A percentile compares a stretch with the other conserved stretches of the same genome.
These are phyloP conservation scores for Tragopan temminckii DNA, from an alignment of 2,797 vertebrate species.

Conservation along the genomic window DNA sequence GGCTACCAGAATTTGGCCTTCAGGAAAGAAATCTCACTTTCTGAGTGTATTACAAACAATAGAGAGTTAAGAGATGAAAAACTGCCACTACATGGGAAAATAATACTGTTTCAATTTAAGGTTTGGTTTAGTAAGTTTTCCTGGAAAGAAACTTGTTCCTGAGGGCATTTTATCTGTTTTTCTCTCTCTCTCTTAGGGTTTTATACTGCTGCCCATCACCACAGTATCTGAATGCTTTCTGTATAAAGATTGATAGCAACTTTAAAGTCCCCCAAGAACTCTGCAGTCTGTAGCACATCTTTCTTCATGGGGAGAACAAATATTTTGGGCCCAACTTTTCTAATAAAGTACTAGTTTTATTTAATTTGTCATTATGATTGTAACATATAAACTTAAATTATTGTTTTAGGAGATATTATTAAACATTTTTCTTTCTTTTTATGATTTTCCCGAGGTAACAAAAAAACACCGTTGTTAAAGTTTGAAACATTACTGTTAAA, in stretches of 20 bases:
- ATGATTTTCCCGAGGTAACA: not conserved
- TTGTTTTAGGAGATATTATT: not conserved
- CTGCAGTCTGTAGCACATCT: not conserved
- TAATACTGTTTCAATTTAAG: constrained; percentile 60
- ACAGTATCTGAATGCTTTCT: constrained; percentile 21
- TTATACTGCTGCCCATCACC: constrained; percentile 42
- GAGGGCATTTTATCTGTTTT: constrained; percentile 59
- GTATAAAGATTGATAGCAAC: constrained; percentile 25
- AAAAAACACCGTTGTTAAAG: not conserved
- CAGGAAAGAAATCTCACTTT: constrained; percentile 56
- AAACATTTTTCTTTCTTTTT: not conserved
- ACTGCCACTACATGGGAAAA: constrained; percentile 29
- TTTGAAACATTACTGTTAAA: not conserved
- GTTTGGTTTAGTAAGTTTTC: constrained; percentile 46
- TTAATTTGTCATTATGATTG: not conserved
- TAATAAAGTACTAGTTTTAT: not conserved
- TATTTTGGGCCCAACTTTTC: not conserved
- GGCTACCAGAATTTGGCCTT: constrained; percentile 32
- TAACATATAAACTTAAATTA: not conserved
- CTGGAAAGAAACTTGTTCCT: constrained; percentile 56
- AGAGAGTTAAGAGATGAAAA: constrained; percentile 66
- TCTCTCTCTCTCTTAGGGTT: constrained; percentile 40
- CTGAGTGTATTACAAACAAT: constrained; percentile 4
- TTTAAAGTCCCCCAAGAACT: constrained; percentile 23
- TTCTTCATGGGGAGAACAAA: not conserved